Evolutionary conservation across 2,797 vertebrate genomes (phyloP).

Genomic region (Arremon aurantiirostris): DNA sequence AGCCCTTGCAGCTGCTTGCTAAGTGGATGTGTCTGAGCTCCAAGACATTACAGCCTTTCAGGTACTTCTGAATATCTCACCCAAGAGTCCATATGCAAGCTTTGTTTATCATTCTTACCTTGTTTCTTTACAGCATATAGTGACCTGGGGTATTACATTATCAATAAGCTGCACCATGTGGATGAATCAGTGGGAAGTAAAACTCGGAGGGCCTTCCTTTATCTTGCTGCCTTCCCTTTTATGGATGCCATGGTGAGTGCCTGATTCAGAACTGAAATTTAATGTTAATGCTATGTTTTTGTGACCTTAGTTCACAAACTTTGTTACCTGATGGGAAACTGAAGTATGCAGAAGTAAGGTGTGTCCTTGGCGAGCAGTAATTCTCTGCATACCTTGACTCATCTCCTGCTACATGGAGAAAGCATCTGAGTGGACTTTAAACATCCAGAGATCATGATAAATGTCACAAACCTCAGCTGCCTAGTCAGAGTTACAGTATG

Average conservation of each 20-base stretch:
- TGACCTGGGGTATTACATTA: constrained; percentile 98
- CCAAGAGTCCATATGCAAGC: not conserved
- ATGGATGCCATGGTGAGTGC: constrained; percentile 96
- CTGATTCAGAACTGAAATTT: not conserved
- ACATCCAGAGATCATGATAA: not conserved
- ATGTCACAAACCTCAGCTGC: not conserved
- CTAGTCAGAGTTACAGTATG: not conserved
- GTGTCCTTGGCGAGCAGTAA: not conserved
- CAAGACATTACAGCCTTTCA: not conserved
- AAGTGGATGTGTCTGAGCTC: not conserved
- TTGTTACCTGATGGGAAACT: not conserved
- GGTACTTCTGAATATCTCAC: not conserved
- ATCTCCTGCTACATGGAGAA: not conserved
- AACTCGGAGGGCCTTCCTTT: constrained; percentile 94
- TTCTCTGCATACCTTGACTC: not conserved
- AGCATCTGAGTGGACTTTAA: not conserved
- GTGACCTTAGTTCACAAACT: not conserved
- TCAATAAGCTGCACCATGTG: constrained; percentile 98
- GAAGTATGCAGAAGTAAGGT: not conserved
- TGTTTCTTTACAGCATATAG: constrained; percentile 85
- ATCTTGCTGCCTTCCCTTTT: constrained; percentile 93
- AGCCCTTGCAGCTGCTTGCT: constrained; percentile 13
- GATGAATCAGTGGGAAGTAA: constrained; percentile 94
- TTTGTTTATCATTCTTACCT: not conserved
- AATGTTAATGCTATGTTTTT: not conserved